Evolutionary conservation across 1,140 invertebrate genomes (phyloP), one percentile per base, ranked within the genome.

Genomic region (Diploscapter pachys): DNA sequence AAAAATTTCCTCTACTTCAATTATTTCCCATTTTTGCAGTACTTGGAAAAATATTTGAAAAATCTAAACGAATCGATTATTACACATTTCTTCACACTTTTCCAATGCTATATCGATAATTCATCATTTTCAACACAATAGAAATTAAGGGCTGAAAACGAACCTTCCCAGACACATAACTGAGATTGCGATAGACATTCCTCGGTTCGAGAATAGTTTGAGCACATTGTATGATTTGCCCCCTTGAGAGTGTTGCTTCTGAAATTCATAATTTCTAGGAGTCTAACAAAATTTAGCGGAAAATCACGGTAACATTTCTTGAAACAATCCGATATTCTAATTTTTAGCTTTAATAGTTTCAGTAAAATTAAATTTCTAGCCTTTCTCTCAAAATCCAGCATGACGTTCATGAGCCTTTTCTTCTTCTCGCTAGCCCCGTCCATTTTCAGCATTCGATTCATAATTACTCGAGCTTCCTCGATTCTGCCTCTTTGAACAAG

Each of bases 1-100:
- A 61, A 80, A 80, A 50, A 48, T 71, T 48, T 52, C 73, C 54
- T 65, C 53, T 3, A 54, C 13, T 49, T 57, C 51, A 54, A 59
- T 63, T 53, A 5, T 53, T 72, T 72, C 54, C 0, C 62, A 31
- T 54, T 63, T 63, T 9, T 66, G 50, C 48, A 66, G 55, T 51
- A 52, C 62, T 49, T 57, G 53, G 51, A 56, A 49, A 55, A 13
- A 9, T 48, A 64, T 8, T 2, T 59, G 57, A 48, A 48, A 48
- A 64, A 8, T 5, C 13, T 50, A 48, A 48, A 64, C 31, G 13
- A 64, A 64, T 6, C 63, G 63, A 64, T 64, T 64, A 48, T 64
- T 8, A 48, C 63, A 48, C 13, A 8, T 2, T 59, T 59, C 13
- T 13, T 59, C 13, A 9, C 57, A 9, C 13, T 59, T 13, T 13